Percentiles rank a stretch among this genome's conserved stretches.
Evolutionary conservation across 1,140 invertebrate genomes (phyloP).

Genomic region (Drosophila sulfurigaster): DNA sequence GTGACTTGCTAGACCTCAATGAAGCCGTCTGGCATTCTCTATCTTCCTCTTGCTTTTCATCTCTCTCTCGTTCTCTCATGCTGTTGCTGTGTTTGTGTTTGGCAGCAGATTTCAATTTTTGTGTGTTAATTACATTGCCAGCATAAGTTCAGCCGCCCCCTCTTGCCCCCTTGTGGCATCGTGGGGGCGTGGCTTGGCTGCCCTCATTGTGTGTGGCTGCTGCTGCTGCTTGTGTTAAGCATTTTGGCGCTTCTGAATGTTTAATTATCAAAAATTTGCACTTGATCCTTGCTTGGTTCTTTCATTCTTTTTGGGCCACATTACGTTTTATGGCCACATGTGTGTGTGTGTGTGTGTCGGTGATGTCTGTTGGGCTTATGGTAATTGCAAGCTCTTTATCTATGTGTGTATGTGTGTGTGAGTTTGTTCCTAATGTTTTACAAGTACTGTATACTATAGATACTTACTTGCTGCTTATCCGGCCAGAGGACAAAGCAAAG

Average conservation of each 20-base stretch:
- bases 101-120: slow-evolving; percentile 79
- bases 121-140: slow-evolving; percentile 80
- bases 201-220: slow-evolving; percentile 37
- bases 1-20: slow-evolving; percentile 75
- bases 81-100: slow-evolving; percentile 34
- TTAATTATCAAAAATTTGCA: slow-evolving; percentile 81
- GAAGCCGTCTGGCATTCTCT: slow-evolving; percentile 54
- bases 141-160: slow-evolving; percentile 59
- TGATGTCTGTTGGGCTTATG: slow-evolving; percentile 51
- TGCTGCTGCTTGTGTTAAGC: slow-evolving; percentile 59
- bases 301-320: slow-evolving; percentile 48
- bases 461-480: slow-evolving; percentile 43
- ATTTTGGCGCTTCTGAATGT: slow-evolving; percentile 79
- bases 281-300: slow-evolving; percentile 58
- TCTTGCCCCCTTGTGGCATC: slow-evolving; percentile 18
- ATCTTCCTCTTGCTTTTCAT: not conserved
- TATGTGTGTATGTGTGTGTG: slow-evolving; percentile 31
- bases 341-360: slow-evolving; percentile 4
- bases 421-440: slow-evolving; percentile 53
- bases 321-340: slow-evolving; percentile 49
- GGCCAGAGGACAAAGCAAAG: not conserved
- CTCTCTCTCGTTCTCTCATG: too few species aligned
- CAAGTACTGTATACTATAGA: slow-evolving; percentile 43
- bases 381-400: slow-evolving; percentile 55
- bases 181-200: slow-evolving; percentile 47